Conservation (phyloP, 2,888 invertebrate species). For the Chalcis sispes region DNA sequence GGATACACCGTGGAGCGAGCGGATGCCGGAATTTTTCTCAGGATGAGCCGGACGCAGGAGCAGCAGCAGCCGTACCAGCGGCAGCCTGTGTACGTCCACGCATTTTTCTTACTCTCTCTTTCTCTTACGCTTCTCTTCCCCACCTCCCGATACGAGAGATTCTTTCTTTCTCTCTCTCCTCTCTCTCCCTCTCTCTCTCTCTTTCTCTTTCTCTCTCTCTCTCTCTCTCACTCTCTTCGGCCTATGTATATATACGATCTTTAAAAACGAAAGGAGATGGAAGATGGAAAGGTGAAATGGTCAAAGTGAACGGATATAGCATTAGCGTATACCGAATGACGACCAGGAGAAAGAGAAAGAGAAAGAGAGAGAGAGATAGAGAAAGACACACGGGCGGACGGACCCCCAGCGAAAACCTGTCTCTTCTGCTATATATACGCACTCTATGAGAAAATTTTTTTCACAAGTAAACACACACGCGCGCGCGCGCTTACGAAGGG, state of each 20-base stretch:
- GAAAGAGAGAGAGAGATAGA: no score
- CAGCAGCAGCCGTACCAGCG: conserved; percentile 34
- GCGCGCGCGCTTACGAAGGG: neutral
- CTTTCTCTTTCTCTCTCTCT: no score
- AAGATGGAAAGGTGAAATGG: no score
- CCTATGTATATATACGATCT: neutral
- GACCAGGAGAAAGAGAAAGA: conserved; percentile 55
- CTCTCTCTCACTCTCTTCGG: no score
- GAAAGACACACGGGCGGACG: conserved; percentile 60
- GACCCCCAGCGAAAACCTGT: conserved; percentile 72
- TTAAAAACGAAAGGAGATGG: neutral
- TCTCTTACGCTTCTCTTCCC: conserved; percentile 2
- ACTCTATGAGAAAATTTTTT: conserved; percentile 72
- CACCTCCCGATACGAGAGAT: no score
- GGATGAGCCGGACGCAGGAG: conserved; percentile 54
- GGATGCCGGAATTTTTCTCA: conserved; percentile 60
- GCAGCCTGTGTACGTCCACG: conserved; percentile 25
- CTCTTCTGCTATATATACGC: conserved; percentile 35
- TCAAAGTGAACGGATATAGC: no score
- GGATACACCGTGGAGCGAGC: no score
- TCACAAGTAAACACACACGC: conserved; percentile 59
- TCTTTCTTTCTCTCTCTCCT: conserved; percentile 8
- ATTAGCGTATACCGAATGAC: conserved; percentile 43
- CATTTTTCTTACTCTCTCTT: conserved; percentile 36
- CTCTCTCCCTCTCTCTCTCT: no score